Base-by-base conservation (phyloP, 2,113 vertebrate genomes). In the Montifringilla adamsi region DNA sequence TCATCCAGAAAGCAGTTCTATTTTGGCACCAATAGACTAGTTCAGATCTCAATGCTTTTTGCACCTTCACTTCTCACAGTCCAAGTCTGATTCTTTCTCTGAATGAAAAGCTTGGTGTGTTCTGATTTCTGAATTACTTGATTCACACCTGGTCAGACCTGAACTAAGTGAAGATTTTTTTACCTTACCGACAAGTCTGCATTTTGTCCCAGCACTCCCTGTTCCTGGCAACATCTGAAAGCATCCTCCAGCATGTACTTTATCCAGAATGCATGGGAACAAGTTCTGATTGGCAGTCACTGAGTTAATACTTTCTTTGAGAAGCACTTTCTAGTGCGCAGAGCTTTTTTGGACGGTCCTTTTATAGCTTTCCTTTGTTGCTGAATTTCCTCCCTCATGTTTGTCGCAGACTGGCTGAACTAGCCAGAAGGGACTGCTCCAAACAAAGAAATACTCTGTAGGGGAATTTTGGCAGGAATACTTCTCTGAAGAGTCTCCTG, bases 361-460 rank as follows among this genome's bases (percentile, higher is more conserved):
- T 67, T 30, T 88, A 4, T 53, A 88, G 84, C 46, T 85, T 53
- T 80, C 43, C n/a, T 93, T 85, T 90, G 63, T 73, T 84, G 69
- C 75, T 13, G 19, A 27, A 67, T 93, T 92, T 89, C 70, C 39
- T 93, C 70, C 37, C 49, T 83, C 39, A 2, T 46, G 70, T 75
- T 94, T 84, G 59, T 93, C 43, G 37, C 84, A 88, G 82, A 27
- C 59, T 91, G 84, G 33, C 87, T 79, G 72, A 93, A 55, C 50
- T 77, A 55, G 82, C 81, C 76, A 63, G 78, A 78, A 86, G 72
- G 59, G 55, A 84, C 84, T 93, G 81, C 53, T 94, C 75, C 84
- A 83, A 91, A 93, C 37, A 95, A 91, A 95, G 84, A 89, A 93
- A 90, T 79, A 76, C 74, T 93, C 94, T 94, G 79, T 92, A 37